Conservation (phyloP, 2,888 invertebrate genomes). For the Invenusta paracnida region DNA sequence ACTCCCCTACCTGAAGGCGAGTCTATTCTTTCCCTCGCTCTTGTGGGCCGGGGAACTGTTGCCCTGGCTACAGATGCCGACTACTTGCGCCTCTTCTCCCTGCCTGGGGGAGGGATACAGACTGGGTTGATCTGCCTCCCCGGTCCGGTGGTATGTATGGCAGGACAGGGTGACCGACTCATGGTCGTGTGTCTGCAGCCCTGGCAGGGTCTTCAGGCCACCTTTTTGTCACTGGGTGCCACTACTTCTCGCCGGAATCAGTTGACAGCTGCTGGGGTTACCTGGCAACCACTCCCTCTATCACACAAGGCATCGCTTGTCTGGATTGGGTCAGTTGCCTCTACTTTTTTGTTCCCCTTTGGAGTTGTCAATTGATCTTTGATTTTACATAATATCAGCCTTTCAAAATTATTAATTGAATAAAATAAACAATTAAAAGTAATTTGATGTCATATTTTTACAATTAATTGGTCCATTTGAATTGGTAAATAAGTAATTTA, state of each 20-base stretch:
- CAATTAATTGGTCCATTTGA: no score
- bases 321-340: conserved; percentile 61
- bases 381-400: no score
- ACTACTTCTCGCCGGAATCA: conserved; percentile 39
- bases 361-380: no score
- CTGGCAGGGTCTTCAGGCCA: conserved; percentile 58
- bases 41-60: not conserved
- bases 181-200: conserved; percentile 67
- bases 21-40: not conserved
- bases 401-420: no score
- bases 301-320: conserved; percentile 55
- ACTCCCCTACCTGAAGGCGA: not conserved
- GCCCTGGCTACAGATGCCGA: conserved; percentile 50
- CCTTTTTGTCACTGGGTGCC: conserved; percentile 51
- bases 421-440: no score
- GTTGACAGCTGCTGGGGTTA: conserved; percentile 47
- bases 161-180: conserved; percentile 67
- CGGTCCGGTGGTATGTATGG: conserved; percentile 70
- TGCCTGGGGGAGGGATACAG: conserved; percentile 64
- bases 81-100: not conserved
- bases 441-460: no score
- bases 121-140: conserved; percentile 71
- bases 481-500: no score
- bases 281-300: conserved; percentile 54
- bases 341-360: no score